Evolutionary conservation across 2,888 invertebrate species (phyloP), one percentile per base, ranked within the genome.

Genomic region (Aspidiotus rigidus): DNA sequence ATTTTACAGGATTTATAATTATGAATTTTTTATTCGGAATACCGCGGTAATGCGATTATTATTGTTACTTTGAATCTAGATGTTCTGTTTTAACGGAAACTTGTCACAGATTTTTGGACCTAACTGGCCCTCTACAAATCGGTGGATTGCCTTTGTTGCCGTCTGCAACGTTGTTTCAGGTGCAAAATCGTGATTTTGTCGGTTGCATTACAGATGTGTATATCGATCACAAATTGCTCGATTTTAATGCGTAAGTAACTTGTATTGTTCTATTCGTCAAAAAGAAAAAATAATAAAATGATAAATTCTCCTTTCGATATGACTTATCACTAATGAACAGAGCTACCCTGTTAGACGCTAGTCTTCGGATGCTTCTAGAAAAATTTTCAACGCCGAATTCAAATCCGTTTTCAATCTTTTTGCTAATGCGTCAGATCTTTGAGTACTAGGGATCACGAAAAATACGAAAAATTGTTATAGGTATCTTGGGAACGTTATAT

Each of bases 171-270:
- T 0, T 86, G 84, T 72, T 72, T 64, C 72, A 72, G 69, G 70
- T 72, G 7, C 70, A 72, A 71, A 69, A 83, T 85, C 86, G 86
- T 71, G 88, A 93, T 76, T 97, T 87, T 76, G 82, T 88, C 0
- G 97, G 97, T 0, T 98, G 97, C 78, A 91, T 98, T 73, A 86
- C 89, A 0, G 91, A 97, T 75, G 79, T 98, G 3, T 83, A 86
- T 76, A 83, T 97, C 62, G 95, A 98, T 77, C 85, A 92, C 73
- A 85, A 86, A 73, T 88, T 92, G 73, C 76, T 97, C 1, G 94
- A 97, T 79, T 81, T 98, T 0, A 93, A 94, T 76, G 86, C 82
- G 83, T 85, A 77, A 44, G 62, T 63, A n/a, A 1, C 2, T 49
- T 49, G 57, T 15, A 15, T 15, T 15, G 10, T 11, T 57, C 5